A percentile compares a stretch with the other conserved stretches of the same genome.
Conservation (phyloP, 1,140 invertebrate genomes). For the Drosophila athabasca region DNA sequence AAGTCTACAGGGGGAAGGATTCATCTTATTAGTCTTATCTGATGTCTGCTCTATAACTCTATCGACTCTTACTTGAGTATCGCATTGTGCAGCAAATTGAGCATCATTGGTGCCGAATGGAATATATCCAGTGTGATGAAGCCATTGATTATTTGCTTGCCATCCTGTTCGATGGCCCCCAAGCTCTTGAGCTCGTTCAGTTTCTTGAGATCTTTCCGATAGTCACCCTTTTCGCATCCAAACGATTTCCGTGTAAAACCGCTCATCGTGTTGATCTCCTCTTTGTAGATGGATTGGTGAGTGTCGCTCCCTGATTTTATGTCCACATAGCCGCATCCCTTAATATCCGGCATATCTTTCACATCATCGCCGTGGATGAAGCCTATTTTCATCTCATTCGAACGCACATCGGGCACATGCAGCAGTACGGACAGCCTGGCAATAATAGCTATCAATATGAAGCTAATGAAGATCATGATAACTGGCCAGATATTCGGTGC, state of each 20-base stretch:
- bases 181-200: conserved; percentile 16
- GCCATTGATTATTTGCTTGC: conserved; percentile 15
- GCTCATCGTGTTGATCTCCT: not conserved
- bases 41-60: too few relatives aligned
- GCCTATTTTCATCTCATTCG: conserved; percentile 47
- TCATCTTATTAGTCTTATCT: too few relatives aligned
- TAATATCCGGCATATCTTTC: conserved; percentile 40
- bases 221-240: conserved; percentile 35
- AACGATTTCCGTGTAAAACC: conserved; percentile 42
- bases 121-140: conserved; percentile 65
- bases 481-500: conserved; percentile 71
- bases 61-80: conserved; percentile 15
- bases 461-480: conserved; percentile 59
- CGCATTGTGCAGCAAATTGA: conserved; percentile 70
- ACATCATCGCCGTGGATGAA: not conserved
- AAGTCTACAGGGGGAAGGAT: conserved; percentile 21
- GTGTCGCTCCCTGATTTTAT: conserved; percentile 16
- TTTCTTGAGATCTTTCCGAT: conserved; percentile 17
- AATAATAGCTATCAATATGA: conserved; percentile 58
- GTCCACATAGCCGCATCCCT: conserved; percentile 53
- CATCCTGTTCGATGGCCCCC: conserved; percentile 51
- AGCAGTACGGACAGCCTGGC: conserved; percentile 42
- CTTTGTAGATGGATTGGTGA: not conserved
- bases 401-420: conserved; percentile 18
- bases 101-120: conserved; percentile 64